These are phyloP conservation scores for Andrena camellia DNA, from an alignment of 2,888 invertebrate species.

Conservation along the genomic window DNA sequence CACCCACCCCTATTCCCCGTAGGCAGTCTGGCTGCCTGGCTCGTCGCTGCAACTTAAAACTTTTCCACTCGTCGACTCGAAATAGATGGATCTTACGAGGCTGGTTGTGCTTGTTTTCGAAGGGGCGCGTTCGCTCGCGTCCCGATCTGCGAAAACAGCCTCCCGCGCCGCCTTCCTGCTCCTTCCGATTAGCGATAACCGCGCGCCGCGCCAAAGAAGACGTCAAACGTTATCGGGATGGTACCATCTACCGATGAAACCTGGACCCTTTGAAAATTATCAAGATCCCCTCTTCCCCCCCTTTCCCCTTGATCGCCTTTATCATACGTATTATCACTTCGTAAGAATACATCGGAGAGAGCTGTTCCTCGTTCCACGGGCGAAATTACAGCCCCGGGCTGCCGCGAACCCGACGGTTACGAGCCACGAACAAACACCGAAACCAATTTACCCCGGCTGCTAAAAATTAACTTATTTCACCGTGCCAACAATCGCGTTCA, in stretches of 20 bases:
- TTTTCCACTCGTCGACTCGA: slow-evolving; percentile 60
- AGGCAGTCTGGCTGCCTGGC: slow-evolving; percentile 52
- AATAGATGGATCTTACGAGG: slow-evolving; percentile 60
- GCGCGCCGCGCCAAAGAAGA: slow-evolving; percentile 26
- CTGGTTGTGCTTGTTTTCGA: slow-evolving; percentile 51
- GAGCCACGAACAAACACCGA: slow-evolving; percentile 52
- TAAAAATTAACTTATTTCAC: slow-evolving; percentile 64
- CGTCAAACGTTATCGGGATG: slow-evolving; percentile 37
- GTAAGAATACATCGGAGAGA: slow-evolving; percentile 16
- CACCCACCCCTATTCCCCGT: slow-evolving; percentile 48
- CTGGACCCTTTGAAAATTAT: slow-evolving; percentile 36
- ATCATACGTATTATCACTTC: slow-evolving; percentile 49
- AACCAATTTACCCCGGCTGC: slow-evolving; percentile 54
- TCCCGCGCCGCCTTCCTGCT: not conserved
- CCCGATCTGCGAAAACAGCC: slow-evolving; percentile 30
- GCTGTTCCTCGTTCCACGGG: slow-evolving; percentile 14
- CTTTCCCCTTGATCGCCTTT: not conserved
- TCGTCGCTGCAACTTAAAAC: slow-evolving; percentile 59
- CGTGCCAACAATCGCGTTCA: slow-evolving; percentile 42
- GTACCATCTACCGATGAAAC: slow-evolving; percentile 7
- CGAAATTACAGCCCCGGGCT: slow-evolving; percentile 47
- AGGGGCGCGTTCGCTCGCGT: not conserved
- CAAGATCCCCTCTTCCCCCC: slow-evolving; percentile 19
- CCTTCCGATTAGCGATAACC: slow-evolving; percentile 18
- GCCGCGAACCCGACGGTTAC: slow-evolving; percentile 26